Base-by-base conservation (phyloP, 2,113 vertebrate genomes). In the Hystrix cristata region DNA sequence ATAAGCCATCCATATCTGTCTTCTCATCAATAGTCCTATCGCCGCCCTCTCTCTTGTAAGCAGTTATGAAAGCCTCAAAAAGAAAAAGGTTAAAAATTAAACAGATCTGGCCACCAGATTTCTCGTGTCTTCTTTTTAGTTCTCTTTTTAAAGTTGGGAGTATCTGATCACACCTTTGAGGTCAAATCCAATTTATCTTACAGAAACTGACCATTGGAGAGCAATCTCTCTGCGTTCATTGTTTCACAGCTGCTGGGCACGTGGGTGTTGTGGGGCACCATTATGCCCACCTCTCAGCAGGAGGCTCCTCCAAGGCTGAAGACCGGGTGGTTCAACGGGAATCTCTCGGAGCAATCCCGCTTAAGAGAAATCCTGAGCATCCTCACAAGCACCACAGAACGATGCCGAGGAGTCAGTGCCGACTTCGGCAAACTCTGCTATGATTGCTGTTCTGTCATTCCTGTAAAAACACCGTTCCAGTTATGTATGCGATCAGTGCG, bases 11-110 rank as follows among this genome's bases (percentile, higher is more conserved):
- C 71, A 81, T 78, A 90, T 94, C 79, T 88, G 65, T 62, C 87
- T 97, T 92, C 69, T 84, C 57, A 65, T 97, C 34, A 55, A 55
- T 53, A 90, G 18, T 65, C 34, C 65, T 84, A 65, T 89, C 60
- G n/a, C 94, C 59, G 79, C 38, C n/a, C 59, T 59, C 31, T 31
- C 25, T 27, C 69, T 59, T 90, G 13, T 78, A 85, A 97, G 80
- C 64, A 72, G 51, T n/a, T 31, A 53, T 43, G 48, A 94, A 93
- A 91, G 9, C 2, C 46, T 87, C 81, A 51, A 59, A 6, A 69
- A 84, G 59, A 23, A 89, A 53, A 69, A 84, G 72, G 79, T 53
- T 48, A 11, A 81, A 95, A 96, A 57, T 43, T 21, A 92, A 94
- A 87, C 16, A 83, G 25, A 83, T 48, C 15, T 87, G 62, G 31